Base-by-base conservation (phyloP, 2,113 vertebrate species). In the Butorides virescens region DNA sequence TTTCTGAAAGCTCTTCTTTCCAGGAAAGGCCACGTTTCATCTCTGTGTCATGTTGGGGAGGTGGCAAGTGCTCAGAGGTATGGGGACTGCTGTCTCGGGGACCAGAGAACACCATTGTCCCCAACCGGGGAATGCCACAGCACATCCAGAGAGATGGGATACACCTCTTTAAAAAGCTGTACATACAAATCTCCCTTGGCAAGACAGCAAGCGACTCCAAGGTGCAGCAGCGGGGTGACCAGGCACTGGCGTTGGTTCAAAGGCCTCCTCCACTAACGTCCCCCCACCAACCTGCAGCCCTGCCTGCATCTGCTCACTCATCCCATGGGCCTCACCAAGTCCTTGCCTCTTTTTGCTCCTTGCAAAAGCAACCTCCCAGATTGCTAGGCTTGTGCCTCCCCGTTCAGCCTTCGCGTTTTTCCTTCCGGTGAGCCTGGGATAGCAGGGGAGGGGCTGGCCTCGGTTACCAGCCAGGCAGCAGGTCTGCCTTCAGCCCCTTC, bases 361-460 rank as follows among this genome's bases (percentile, higher is more conserved):
- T 56, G 22, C 58, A 75, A 37, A 80, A 67, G 17, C 25, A 58
- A 3, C 20, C 29, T 39, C 36, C 18, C 25, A 22, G 15, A 13
- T 32, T 44, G 16, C 46, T 22, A 53, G 25, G 14, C n/a, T 65
- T 34, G 14, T 34, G 6, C n/a, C 26, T 92, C 59, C 12, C 22
- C 30, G 15, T 55, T 2, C 20, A 18, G 5, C 5, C 13, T 42
- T 4, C 0, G 0, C 4, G 10, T 17, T 71, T 56, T 59, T 19
- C 26, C 30, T 74, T 17, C 32, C 27, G 44, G 26, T 80, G 34
- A 79, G 32, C 36, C 52, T 22, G 21, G 59, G 68, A 19, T 5
- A 75, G 23, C 53, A 18, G 21, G 7, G 13, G 2, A 70, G 32
- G 55, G 55, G n/a, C 10, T 58, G 47, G 26, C 21, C 23, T 74